Base-by-base conservation (phyloP, 1,140 invertebrate genomes). In the Bombus vancouverensis region DNA sequence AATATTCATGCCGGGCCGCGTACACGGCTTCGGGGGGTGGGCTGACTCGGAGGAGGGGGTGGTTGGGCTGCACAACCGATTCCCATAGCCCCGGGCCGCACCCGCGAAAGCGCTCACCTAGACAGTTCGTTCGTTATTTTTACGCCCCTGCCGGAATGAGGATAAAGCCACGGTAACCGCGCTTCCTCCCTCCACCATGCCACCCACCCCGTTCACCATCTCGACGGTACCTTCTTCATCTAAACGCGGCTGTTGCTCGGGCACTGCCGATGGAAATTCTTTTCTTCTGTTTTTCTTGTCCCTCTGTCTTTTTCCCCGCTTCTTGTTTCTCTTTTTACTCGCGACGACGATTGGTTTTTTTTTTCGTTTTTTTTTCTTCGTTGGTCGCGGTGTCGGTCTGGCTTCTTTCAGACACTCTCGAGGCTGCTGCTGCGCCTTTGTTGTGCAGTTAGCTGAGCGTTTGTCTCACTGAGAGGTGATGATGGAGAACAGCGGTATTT, bases 1-100 rank as follows among this genome's bases (percentile, higher is more conserved):
- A 88, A 92, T 93, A 90, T 93, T 93, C 92, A 92, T 92, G 91
- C 90, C 89, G 84, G 78, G 87, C 89, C 87, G 89, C 89, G 90
- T 92, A 92, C 89, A 88, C 88, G 86, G 83, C 81, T 87, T 89
- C 88, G 57, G 75, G 62, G 65, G 83, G 81, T 28, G 37, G 44
- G 70, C 62, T 68, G 72, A 70, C 47, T 72, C 77, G 72, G 37
- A 18, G 39, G 42, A 82, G 47, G 79, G 15, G 71, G 65, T 68
- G 75, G 77, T 82, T 66, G 66, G 83, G 81, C 88, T 82, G 88
- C 82, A 83, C 78, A 78, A 83, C 82, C 86, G 88, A 90, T 90
- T 90, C 88, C 77, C 70, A 80, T 90, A 81, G 89, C 86, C 83
- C 89, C 81, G 85, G 75, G 86, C 79, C 80, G 71, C 75, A 81